These are phyloP conservation scores for Xestia sexstrigata DNA, from an alignment of 2,888 invertebrate species.

Conservation along the genomic window DNA sequence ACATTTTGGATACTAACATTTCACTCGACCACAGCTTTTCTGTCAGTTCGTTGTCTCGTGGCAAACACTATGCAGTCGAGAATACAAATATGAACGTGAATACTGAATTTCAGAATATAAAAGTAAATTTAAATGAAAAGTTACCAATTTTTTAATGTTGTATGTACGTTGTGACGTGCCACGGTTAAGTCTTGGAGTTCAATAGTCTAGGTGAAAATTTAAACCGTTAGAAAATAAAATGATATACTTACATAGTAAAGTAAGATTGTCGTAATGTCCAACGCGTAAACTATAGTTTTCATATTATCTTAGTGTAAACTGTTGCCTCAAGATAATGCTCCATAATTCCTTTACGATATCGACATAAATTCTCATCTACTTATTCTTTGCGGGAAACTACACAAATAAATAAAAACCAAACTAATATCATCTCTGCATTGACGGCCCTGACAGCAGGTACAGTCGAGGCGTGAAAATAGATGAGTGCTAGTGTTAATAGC, in stretches of 20 bases:
- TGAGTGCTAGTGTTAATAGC: slow-evolving; percentile 46
- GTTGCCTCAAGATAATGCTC: background rate
- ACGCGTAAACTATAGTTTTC: background rate
- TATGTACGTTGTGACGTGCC: background rate
- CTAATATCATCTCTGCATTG: background rate
- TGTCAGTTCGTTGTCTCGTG: background rate
- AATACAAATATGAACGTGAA: slow-evolving; percentile 1
- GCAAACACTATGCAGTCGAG: background rate
- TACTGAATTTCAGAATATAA: background rate
- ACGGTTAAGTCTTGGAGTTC: background rate
- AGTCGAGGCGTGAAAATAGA: slow-evolving; percentile 53
- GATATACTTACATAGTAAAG: background rate
- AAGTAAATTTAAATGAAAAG: background rate
- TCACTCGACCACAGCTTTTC: background rate
- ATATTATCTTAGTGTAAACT: background rate
- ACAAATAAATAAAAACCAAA: background rate
- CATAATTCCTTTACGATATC: background rate
- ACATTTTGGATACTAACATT: background rate
- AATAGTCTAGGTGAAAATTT: background rate
- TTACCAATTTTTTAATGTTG: background rate
- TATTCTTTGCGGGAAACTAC: background rate
- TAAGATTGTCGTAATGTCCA: background rate
- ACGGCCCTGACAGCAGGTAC: slow-evolving; percentile 35
- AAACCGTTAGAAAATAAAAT: background rate
- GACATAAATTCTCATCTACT: background rate